Conservation (phyloP, 2,113 vertebrate species). For the Amia ocellicauda region DNA sequence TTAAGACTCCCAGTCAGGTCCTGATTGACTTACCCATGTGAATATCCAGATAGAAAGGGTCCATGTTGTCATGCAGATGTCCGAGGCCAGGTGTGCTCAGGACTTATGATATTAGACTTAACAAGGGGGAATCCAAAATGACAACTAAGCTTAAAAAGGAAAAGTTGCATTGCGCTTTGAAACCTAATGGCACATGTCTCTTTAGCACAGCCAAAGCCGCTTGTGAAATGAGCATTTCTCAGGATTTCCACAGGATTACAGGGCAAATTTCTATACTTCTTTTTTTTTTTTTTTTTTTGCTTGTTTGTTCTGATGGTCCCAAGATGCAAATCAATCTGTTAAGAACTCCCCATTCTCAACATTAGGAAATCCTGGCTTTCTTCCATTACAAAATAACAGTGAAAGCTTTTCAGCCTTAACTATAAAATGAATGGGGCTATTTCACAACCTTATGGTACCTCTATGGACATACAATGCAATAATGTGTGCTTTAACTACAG, state of each 20-base stretch:
- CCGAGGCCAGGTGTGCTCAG: constrained; percentile 14
- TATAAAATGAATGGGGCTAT: constrained; percentile 42
- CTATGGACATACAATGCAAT: constrained; percentile 46
- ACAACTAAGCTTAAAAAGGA: background rate
- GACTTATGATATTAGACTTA: background rate
- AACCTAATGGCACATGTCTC: background rate
- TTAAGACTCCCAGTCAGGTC: background rate
- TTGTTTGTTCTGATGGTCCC: constrained; percentile 58
- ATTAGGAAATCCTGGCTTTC: constrained; percentile 78
- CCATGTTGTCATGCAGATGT: constrained; percentile 38
- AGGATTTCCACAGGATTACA: constrained; percentile 11
- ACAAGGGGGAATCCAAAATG: background rate
- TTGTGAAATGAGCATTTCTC: constrained; percentile 10
- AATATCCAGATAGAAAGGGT: constrained; percentile 57
- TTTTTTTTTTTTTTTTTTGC: constrained; percentile 15
- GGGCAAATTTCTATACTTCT: constrained; percentile 21
- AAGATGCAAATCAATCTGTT: constrained; percentile 70
- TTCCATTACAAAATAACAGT: constrained; percentile 53
- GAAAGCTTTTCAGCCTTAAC: constrained; percentile 43
- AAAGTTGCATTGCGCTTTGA: background rate
- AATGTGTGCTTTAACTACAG: constrained; percentile 36
- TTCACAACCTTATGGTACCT: constrained; percentile 61
- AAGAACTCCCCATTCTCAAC: constrained; percentile 57
- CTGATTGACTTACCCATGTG: constrained; percentile 49
- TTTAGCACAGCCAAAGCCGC: background rate